These are phyloP conservation scores for Pachyseris speciosa DNA, from an alignment of 64 coral and sea anemone genomes.

Conservation along the genomic window DNA sequence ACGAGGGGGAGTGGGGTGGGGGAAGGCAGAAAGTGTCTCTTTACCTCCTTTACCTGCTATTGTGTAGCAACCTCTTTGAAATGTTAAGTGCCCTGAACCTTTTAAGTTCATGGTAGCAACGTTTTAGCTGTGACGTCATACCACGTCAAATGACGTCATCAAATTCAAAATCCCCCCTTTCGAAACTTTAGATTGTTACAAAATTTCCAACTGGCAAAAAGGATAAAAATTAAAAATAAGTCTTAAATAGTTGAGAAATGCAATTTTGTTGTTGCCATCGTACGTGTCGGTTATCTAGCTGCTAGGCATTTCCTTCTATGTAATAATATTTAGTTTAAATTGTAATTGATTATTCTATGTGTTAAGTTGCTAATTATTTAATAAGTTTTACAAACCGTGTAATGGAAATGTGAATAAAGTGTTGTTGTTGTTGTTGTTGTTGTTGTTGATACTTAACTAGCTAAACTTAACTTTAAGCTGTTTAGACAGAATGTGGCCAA, in stretches of 20 bases:
- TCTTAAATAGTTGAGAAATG: slow-evolving; percentile 9
- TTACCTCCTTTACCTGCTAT: not conserved
- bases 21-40: slow-evolving; percentile 19
- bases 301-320: too few relatives aligned
- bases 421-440: not conserved
- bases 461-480: slow-evolving; percentile 1
- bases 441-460: not conserved
- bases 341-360: too few relatives aligned
- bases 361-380: too few relatives aligned
- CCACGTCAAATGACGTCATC: slow-evolving; percentile 19
- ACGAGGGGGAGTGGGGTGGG: slow-evolving; percentile 4
- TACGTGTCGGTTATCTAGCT: too few relatives aligned
- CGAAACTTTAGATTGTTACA: not conserved
- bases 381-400: too few relatives aligned
- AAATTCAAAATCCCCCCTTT: slow-evolving; percentile 15
- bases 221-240: not conserved
- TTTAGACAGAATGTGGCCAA: slow-evolving; percentile 16
- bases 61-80: not conserved
- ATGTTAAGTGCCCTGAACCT: slow-evolving; percentile 7
- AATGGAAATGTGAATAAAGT: too few relatives aligned
- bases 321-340: too few relatives aligned
- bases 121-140: slow-evolving; percentile 16
- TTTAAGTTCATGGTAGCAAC: not conserved
- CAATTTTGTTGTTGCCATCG: slow-evolving; percentile 5
- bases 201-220: slow-evolving; percentile 4